Base-by-base conservation (phyloP, 2,113 vertebrate genomes). In the Peromyscus californicus region DNA sequence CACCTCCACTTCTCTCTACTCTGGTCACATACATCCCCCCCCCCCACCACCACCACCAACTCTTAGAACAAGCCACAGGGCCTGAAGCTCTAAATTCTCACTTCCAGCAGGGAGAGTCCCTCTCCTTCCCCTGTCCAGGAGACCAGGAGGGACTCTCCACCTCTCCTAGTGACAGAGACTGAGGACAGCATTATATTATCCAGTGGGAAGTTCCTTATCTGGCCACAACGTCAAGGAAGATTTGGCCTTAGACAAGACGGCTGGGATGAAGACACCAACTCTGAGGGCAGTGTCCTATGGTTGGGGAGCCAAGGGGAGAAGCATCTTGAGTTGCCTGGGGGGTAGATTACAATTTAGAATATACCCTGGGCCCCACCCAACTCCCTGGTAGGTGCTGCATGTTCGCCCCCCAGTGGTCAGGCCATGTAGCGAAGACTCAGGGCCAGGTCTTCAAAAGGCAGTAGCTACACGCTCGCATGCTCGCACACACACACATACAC, bases 331-430 rank as follows among this genome's bases (percentile, higher is more conserved):
- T 86, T 31, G 3, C 63, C 61, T 51, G 0, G 17, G 39, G 74
- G 10, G 22, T 63, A 36, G 48, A 42, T 72, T 61, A 57, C 22
- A 9, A 45, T 33, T 54, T 24, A 24, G 26, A 63, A 67, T 78
- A 89, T 9, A 51, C 67, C 79, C 11, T 29, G 29, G 3, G 76
- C 75, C 96, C 84, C 89, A 92, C 89, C 90, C 78, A 54, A 33
- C 36, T 36, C 87, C 78, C 29, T 2, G n/a, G 65, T 67, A 39
- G 42, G 29, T 59, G 84, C 78, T 57, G 10, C 22, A 22, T 82
- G 69, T 36, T 84, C 45, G 90, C 97, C 96, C 24, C 96, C 93
- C 59, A 80, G 96, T 3, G 95, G 95, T 26, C 45, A 51, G 78
- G 29, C 82, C 42, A 1, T 0, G 74, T 88, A 85, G 33, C 88